A percentile compares a stretch with the other conserved stretches of the same genome.
Evolutionary conservation across 2,888 invertebrate genomes (phyloP).

Genomic region (Acrocera orbiculus): DNA sequence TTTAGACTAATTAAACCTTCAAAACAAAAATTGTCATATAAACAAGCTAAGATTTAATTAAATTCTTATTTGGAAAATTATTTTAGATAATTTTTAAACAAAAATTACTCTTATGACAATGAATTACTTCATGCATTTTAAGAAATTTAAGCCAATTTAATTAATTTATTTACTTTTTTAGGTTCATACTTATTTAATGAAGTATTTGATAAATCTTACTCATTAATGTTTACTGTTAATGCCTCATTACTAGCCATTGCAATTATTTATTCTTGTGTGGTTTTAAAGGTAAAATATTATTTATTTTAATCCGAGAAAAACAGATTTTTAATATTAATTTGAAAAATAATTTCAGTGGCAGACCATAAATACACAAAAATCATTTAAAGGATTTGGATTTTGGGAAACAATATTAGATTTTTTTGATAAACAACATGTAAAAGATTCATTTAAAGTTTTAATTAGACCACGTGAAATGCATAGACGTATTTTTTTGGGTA

Average conservation of each 20-base stretch:
- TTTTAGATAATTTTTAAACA: too few species aligned
- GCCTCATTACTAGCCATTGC: slow-evolving; percentile 40
- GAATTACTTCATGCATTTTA: too few species aligned
- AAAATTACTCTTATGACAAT: too few species aligned
- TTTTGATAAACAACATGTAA: slow-evolving; percentile 50
- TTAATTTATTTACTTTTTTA: slow-evolving; percentile 23
- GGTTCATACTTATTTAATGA: slow-evolving; percentile 47
- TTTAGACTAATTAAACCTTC: too few species aligned
- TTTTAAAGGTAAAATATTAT: slow-evolving; percentile 32
- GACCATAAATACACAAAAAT: slow-evolving; percentile 44
- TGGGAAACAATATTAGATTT: slow-evolving; percentile 47
- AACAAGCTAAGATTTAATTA: too few species aligned
- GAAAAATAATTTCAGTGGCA: slow-evolving; percentile 35
- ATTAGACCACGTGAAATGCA: slow-evolving; percentile 39
- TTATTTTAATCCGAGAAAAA: background rate
- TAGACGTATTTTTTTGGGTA: slow-evolving; percentile 43
- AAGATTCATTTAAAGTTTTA: slow-evolving; percentile 43
- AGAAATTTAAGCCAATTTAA: too few species aligned
- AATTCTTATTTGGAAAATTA: too few species aligned
- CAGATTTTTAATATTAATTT: background rate
- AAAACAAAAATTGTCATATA: too few species aligned
- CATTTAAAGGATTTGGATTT: slow-evolving; percentile 39
- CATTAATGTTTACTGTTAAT: slow-evolving; percentile 57
- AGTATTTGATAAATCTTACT: slow-evolving; percentile 45
- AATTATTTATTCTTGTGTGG: slow-evolving; percentile 39